phyloP scores from a whole-genome alignment of 2,797 vertebrate genomes.

The Erithacus rubecula region DNA sequence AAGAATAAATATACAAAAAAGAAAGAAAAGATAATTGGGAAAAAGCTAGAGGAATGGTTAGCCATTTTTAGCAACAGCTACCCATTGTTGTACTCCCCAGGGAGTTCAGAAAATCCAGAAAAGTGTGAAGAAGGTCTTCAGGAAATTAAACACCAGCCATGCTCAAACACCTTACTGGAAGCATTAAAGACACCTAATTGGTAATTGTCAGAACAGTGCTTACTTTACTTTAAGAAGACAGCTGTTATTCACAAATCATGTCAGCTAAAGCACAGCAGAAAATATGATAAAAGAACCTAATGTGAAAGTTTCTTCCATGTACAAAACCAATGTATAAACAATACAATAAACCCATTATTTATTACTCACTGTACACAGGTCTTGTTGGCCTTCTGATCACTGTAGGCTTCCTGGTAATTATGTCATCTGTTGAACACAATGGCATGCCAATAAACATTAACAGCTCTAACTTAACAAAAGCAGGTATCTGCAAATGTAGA shows the following conservation, averaged over 20 bases:
- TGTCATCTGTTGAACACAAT: slow-evolving; percentile 27
- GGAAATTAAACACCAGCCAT: neutral
- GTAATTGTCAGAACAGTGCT: neutral
- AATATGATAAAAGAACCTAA: neutral
- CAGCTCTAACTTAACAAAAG: neutral
- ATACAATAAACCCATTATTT: neutral
- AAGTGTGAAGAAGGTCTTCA: neutral
- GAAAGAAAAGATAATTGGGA: neutral
- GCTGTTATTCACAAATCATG: neutral
- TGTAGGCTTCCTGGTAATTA: slow-evolving; percentile 55
- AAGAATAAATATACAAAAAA: neutral
- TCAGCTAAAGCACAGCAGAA: neutral
- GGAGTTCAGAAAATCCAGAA: neutral
- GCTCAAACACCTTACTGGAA: neutral
- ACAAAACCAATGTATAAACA: neutral
- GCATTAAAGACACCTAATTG: neutral
- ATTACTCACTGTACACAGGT: slow-evolving; percentile 56
- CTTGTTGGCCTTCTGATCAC: slow-evolving; percentile 56
- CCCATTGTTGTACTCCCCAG: neutral
- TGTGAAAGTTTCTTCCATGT: neutral
- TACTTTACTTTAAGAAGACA: neutral
- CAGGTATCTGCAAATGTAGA: neutral
- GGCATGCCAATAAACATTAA: neutral
- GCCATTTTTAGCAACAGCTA: neutral
- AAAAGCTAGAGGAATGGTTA: neutral